phyloP scores from a whole-genome alignment of 1,140 invertebrate genomes.

The Wasmannia auropunctata region DNA sequence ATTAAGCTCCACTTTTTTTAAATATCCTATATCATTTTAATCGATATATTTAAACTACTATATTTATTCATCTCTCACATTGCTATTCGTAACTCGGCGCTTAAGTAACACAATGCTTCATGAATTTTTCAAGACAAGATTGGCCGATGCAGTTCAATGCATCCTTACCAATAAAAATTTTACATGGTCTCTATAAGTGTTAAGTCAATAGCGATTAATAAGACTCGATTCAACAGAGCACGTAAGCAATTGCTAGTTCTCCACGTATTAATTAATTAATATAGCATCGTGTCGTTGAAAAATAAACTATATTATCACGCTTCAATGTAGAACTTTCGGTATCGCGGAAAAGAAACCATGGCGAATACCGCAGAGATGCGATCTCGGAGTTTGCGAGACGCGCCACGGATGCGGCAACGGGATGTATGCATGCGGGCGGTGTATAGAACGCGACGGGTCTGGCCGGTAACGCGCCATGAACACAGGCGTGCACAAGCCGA shows the following conservation, averaged over 20 bases:
- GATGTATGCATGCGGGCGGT: neutral
- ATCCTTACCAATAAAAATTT: neutral
- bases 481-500: slow-evolving; percentile 48
- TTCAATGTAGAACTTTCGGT: neutral
- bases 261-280: neutral
- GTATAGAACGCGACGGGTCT: slow-evolving; percentile 61
- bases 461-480: slow-evolving; percentile 71
- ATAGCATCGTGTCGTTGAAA: neutral
- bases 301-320: neutral
- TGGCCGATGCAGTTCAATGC: neutral
- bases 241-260: neutral
- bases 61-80: neutral
- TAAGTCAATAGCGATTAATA: neutral
- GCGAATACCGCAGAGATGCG: slow-evolving; percentile 1
- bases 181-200: neutral
- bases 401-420: slow-evolving; percentile 18
- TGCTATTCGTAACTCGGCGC: neutral
- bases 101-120: neutral
- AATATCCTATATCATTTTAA: neutral
- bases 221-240: neutral
- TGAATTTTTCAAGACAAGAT: neutral
- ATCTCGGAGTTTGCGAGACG: slow-evolving; percentile 3
- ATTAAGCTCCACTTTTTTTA: neutral
- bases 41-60: neutral
- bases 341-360: neutral